Percentiles rank a stretch among this genome's conserved stretches.
Evolutionary conservation across 2,113 vertebrate genomes (phyloP).

Genomic region (Stegostoma tigrinum): DNA sequence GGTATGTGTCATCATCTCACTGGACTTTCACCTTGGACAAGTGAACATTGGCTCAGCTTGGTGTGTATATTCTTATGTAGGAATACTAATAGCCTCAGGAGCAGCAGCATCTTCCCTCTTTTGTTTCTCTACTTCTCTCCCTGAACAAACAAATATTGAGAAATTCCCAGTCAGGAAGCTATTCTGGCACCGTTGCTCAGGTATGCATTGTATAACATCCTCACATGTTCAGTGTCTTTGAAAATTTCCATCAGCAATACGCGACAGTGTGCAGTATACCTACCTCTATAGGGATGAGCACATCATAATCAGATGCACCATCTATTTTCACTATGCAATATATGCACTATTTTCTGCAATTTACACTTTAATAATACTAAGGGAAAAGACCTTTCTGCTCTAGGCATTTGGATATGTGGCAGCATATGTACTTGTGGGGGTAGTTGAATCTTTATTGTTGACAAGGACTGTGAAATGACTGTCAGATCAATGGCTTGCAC

Average conservation of each 20-base stretch:
- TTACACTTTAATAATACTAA: background rate
- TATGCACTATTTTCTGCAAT: background rate
- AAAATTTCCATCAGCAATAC: background rate
- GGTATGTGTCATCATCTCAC: background rate
- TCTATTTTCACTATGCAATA: no score
- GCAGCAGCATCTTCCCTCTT: background rate
- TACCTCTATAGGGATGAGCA: background rate
- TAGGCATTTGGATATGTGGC: background rate
- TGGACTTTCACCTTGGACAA: background rate
- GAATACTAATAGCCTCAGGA: background rate
- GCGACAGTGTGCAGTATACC: background rate
- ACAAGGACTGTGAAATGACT: background rate
- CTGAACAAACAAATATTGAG: background rate
- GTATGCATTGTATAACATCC: background rate
- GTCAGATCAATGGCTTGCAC: background rate
- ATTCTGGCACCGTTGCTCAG: background rate
- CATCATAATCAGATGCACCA: background rate
- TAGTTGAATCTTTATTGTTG: background rate
- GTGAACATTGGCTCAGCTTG: no score
- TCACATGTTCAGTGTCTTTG: background rate
- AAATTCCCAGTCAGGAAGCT: background rate
- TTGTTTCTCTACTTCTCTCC: background rate
- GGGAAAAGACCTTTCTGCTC: background rate
- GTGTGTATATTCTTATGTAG: no score
- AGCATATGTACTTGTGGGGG: background rate